These are phyloP conservation scores for Rotaria socialis DNA, from an alignment of 2,888 invertebrate genomes.

Conservation along the genomic window DNA sequence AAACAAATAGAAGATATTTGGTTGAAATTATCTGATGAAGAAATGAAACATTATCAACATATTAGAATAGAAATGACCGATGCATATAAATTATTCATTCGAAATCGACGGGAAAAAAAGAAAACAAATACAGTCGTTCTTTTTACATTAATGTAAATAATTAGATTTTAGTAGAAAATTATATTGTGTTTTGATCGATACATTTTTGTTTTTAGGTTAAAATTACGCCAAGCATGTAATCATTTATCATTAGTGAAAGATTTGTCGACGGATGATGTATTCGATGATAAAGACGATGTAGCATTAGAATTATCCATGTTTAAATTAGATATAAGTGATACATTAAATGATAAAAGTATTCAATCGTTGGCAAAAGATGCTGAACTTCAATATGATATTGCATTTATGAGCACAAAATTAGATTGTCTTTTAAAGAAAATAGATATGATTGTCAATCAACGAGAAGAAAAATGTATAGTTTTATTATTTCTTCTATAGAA, in stretches of 20 bases:
- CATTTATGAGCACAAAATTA: background rate
- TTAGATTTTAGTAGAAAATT: no score
- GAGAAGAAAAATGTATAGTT: slow-evolving; percentile 48
- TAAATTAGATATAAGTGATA: background rate
- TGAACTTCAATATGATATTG: slow-evolving; percentile 9
- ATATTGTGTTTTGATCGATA: no score
- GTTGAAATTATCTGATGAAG: slow-evolving; percentile 52
- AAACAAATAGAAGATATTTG: slow-evolving; percentile 65
- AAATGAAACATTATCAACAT: slow-evolving; percentile 13
- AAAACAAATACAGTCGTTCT: slow-evolving; percentile 19
- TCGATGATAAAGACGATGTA: slow-evolving; percentile 17
- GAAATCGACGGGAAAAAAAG: background rate
- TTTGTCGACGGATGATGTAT: background rate
- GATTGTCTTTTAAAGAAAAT: background rate
- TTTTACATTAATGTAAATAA: background rate
- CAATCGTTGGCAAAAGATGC: background rate
- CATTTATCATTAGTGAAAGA: slow-evolving; percentile 67
- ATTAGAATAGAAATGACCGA: background rate
- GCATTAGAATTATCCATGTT: background rate
- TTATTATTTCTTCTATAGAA: no score
- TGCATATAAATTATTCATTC: background rate
- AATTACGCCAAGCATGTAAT: slow-evolving; percentile 81
- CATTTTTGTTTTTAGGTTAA: slow-evolving; percentile 58
- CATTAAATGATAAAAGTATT: slow-evolving; percentile 9
- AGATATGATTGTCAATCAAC: background rate